Base-by-base conservation (phyloP, 1,140 invertebrate genomes). In the Drosophila varians region DNA sequence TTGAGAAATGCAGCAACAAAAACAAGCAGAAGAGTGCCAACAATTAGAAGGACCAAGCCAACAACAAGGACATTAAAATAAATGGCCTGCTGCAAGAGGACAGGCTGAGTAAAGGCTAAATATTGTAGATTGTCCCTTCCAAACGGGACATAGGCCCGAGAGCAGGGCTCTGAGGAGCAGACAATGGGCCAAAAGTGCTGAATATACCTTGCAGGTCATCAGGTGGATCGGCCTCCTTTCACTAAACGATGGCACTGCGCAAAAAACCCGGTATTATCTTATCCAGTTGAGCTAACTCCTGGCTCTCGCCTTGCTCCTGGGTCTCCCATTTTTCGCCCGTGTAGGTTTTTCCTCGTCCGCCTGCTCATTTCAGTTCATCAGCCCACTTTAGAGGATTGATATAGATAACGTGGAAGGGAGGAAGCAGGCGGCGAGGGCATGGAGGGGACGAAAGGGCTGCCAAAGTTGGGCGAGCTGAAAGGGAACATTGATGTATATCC, bases 1-100 rank as follows among this genome's bases (percentile, higher is more conserved):
- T 83, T 84, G 74, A 74, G 77, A 75, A 74, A 71, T 83, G 71
- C 79, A 84, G 64, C 79, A 84, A 56, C 21, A 69, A 49, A 40
- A 68, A 57, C 51, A 49, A 19, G 1, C 12, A 36, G 16, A 49
- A 21, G 28, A 57, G 19, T 14, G 46, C 14, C 45, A 52, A 42
- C 62, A 73, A 64, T 53, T 48, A 64, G 48, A 36, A 46, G 51
- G 25, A 14, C 42, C 51, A 25, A 25, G 57, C 46, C 57, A 54
- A 19, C 34, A 55, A 48, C 14, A 40, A 72, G 40, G 70, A 49
- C 51, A 74, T 65, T 64, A 54, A 74, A 64, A 64, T 65, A 19
- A 51, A 73, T 74, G 45, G 61, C 46, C 11, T 18, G 45, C 26
- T 14, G n/a, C 48, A 16, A 9, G 12, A 21, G 21, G 21, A 21